Conservation (phyloP, 1,140 invertebrate species). For the Probaryconus sp. region DNA sequence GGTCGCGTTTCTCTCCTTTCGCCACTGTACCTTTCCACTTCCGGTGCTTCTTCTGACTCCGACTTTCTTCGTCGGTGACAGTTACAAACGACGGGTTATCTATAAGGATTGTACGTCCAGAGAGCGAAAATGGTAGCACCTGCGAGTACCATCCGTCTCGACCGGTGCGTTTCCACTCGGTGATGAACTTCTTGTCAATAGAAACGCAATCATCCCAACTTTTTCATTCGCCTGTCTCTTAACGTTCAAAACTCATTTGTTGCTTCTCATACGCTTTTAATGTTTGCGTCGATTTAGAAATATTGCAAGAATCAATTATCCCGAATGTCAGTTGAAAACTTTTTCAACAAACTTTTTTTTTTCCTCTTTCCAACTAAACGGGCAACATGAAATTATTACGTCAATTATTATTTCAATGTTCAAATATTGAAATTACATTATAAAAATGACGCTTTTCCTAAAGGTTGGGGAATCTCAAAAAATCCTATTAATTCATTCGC, state of each 20-base stretch:
- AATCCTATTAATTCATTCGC: no score
- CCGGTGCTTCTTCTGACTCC: constrained; percentile 50
- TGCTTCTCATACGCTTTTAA: background rate
- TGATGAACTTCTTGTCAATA: constrained; percentile 70
- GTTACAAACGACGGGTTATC: constrained; percentile 76
- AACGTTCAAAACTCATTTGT: background rate
- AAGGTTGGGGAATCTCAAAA: no score
- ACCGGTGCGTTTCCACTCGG: constrained; percentile 46
- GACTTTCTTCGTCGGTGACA: constrained; percentile 65
- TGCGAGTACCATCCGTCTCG: constrained; percentile 64
- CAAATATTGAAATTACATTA: no score
- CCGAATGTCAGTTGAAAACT: no score
- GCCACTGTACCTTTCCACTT: constrained; percentile 42
- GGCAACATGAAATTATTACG: no score
- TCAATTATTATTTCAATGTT: no score
- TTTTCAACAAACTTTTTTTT: no score
- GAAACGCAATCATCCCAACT: constrained; percentile 66
- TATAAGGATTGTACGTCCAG: constrained; percentile 71
- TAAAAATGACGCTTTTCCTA: no score
- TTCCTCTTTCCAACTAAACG: no score
- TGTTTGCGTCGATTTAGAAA: background rate
- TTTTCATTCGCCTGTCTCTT: constrained; percentile 40
- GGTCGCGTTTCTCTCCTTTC: constrained; percentile 20
- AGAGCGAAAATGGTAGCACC: constrained; percentile 73
- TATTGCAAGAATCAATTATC: no score